These are phyloP conservation scores for Agriotes lineatus DNA, from an alignment of 2,888 invertebrate species.

Conservation along the genomic window DNA sequence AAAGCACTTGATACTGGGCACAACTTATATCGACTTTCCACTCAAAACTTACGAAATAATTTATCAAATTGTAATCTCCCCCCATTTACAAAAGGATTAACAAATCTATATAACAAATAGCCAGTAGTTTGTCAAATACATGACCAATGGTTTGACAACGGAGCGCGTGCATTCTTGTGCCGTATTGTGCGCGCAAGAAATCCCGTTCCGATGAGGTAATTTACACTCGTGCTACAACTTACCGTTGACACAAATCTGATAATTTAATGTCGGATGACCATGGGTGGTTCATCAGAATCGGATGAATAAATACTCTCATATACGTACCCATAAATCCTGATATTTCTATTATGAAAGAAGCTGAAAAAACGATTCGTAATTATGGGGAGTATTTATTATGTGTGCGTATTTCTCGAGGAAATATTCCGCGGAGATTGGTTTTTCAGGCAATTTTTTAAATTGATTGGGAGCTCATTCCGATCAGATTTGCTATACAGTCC, in stretches of 20 bases:
- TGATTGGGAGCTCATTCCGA: no score
- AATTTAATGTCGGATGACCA: constrained; percentile 53
- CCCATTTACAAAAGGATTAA: constrained; percentile 29
- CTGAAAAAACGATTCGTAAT: constrained; percentile 37
- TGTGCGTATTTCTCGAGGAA: not conserved
- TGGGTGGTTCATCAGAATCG: constrained; percentile 55
- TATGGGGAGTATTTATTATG: constrained; percentile 29
- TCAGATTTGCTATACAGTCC: no score
- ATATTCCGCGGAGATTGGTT: not conserved
- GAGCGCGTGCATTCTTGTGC: constrained; percentile 35
- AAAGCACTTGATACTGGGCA: no score
- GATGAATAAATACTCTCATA: constrained; percentile 38
- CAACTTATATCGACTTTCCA: not conserved
- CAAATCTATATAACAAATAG: constrained; percentile 20
- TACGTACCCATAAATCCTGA: constrained; percentile 37
- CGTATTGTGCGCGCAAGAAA: constrained; percentile 36
- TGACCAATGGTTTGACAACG: constrained; percentile 41
- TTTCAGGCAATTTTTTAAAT: no score
- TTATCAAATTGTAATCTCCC: constrained; percentile 9
- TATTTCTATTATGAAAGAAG: constrained; percentile 35
- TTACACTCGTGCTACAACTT: constrained; percentile 52
- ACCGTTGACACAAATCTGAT: constrained; percentile 55
- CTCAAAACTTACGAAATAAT: constrained; percentile 5
- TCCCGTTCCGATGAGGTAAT: constrained; percentile 51
- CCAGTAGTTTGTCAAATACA: constrained; percentile 27